Evolutionary conservation across 2,888 invertebrate species (phyloP).

Genomic region (Biston betularia): DNA sequence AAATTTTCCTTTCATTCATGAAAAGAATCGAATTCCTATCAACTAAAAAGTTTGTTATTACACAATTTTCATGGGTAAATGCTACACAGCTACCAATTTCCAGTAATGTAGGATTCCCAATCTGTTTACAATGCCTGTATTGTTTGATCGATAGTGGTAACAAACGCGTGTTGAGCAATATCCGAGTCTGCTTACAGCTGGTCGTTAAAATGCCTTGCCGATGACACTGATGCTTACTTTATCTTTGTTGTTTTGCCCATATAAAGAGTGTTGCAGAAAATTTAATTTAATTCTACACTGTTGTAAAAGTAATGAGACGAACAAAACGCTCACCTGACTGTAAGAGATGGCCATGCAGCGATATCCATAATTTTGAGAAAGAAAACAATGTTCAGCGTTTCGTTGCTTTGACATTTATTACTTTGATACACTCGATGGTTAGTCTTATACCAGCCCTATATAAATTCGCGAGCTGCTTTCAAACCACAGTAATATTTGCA

Average conservation of each 20-base stretch:
- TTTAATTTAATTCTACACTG: too few species aligned
- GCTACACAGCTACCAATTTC: slow-evolving; percentile 12
- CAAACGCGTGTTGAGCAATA: slow-evolving; percentile 32
- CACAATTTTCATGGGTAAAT: slow-evolving; percentile 9
- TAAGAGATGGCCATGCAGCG: too few species aligned
- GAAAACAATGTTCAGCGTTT: too few species aligned
- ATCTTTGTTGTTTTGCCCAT: neutral
- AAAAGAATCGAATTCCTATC: neutral
- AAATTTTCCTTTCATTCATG: neutral
- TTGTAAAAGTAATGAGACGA: too few species aligned
- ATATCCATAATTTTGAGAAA: too few species aligned
- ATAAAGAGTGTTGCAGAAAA: neutral
- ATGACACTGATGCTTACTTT: slow-evolving; percentile 10
- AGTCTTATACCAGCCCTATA: too few species aligned
- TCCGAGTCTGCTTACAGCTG: slow-evolving; percentile 1
- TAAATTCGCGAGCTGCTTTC: too few species aligned
- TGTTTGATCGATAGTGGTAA: slow-evolving; percentile 27
- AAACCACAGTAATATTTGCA: too few species aligned
- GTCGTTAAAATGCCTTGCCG: slow-evolving; percentile 20
- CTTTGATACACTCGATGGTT: too few species aligned
- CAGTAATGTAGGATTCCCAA: slow-evolving; percentile 27
- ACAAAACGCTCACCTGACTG: too few species aligned
- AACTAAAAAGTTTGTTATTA: neutral
- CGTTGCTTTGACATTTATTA: too few species aligned
- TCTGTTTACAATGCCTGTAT: slow-evolving; percentile 31